A percentile compares a stretch with the other conserved stretches of the same genome.
These are phyloP conservation scores for Alloplasta piceator DNA, from an alignment of 2,888 invertebrate species.

Conservation along the genomic window DNA sequence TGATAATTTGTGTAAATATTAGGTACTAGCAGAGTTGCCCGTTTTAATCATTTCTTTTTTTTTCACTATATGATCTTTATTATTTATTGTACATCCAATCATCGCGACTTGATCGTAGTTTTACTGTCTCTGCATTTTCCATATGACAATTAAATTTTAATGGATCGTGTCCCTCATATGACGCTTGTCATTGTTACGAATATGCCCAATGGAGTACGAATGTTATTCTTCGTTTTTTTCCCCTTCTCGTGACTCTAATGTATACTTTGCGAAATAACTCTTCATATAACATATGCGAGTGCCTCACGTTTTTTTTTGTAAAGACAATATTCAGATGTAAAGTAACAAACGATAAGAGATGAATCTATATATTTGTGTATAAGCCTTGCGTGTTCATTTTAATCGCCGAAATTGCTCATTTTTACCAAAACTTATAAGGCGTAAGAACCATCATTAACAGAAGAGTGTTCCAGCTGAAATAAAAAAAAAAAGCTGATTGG, in stretches of 20 bases:
- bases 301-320: slow-evolving; percentile 79
- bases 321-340: slow-evolving; percentile 81
- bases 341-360: slow-evolving; percentile 76
- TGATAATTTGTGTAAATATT: slow-evolving; percentile 83
- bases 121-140: slow-evolving; percentile 72
- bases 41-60: slow-evolving; percentile 72
- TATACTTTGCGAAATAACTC: slow-evolving; percentile 72
- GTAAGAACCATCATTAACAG: slow-evolving; percentile 43
- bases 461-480: slow-evolving; percentile 59
- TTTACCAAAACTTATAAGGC: slow-evolving; percentile 54
- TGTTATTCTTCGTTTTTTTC: slow-evolving; percentile 60
- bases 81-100: slow-evolving; percentile 83
- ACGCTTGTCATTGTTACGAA: slow-evolving; percentile 27
- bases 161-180: slow-evolving; percentile 20
- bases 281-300: slow-evolving; percentile 76
- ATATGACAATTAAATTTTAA: slow-evolving; percentile 58
- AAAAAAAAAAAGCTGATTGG: slow-evolving; percentile 49
- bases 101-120: slow-evolving; percentile 73
- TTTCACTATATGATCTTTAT: slow-evolving; percentile 75
- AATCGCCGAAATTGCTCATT: slow-evolving; percentile 59
- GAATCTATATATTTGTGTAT: slow-evolving; percentile 61
- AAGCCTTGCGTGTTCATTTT: slow-evolving; percentile 61
- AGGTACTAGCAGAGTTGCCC: slow-evolving; percentile 80
- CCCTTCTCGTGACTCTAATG: slow-evolving; percentile 68
- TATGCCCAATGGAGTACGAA: slow-evolving; percentile 30